These are phyloP conservation scores for Actenoides lindsayi DNA, from an alignment of 2,113 vertebrate genomes.

Conservation along the genomic window DNA sequence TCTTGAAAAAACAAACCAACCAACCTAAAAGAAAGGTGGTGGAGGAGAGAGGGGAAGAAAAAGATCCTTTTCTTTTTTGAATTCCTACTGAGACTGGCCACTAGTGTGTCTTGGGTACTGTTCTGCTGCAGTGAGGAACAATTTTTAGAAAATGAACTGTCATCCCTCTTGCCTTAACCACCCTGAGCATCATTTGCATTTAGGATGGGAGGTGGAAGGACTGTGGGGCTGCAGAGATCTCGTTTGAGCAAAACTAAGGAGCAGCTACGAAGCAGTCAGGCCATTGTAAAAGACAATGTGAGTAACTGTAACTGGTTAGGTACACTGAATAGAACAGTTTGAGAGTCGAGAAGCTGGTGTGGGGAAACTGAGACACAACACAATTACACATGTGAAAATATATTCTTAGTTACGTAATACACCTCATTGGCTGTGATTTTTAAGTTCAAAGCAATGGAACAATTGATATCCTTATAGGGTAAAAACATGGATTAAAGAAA, in stretches of 20 bases:
- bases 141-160: neutral
- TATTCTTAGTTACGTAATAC: neutral
- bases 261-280: slow-evolving; percentile 9
- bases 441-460: neutral
- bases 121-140: neutral
- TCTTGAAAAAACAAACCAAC: neutral
- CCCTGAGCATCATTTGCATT: neutral
- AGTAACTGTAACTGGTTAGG: slow-evolving; percentile 32
- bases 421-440: neutral
- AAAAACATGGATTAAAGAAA: neutral
- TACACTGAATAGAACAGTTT: slow-evolving; percentile 17
- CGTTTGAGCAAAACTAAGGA: slow-evolving; percentile 40
- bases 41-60: neutral
- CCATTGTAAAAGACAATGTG: slow-evolving; percentile 8
- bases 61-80: neutral
- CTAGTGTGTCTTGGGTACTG: neutral
- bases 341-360: slow-evolving; percentile 19
- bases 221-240: neutral
- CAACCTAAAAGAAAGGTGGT: neutral
- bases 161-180: neutral
- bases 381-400: neutral
- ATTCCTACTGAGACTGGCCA: neutral
- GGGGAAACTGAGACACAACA: neutral
- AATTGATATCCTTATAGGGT: neutral
- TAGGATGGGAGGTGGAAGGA: neutral